phyloP scores from a whole-genome alignment of 2,888 invertebrate species.

The Camptogramma bilineatum region DNA sequence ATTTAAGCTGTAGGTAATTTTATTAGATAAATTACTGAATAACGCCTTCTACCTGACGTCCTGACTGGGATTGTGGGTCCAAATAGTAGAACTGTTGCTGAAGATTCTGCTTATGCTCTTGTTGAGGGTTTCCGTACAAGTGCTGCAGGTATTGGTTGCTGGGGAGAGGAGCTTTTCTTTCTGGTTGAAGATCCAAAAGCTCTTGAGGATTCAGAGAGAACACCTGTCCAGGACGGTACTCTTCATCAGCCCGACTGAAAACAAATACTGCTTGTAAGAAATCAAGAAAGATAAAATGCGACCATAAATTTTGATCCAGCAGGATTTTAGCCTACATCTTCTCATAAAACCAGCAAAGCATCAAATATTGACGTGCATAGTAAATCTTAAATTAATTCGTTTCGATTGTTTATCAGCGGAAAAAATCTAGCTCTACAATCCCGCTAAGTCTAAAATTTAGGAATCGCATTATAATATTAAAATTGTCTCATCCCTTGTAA shows the following conservation, averaged over 20 bases:
- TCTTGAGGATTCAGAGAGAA: constrained; percentile 75
- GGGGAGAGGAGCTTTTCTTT: constrained; percentile 70
- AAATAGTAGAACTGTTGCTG: constrained; percentile 76
- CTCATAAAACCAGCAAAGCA: too few relatives aligned
- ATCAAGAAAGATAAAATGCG: background rate
- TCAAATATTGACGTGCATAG: too few relatives aligned
- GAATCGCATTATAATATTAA: too few relatives aligned
- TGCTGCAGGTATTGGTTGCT: constrained; percentile 71
- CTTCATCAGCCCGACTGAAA: constrained; percentile 66
- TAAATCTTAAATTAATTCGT: too few relatives aligned
- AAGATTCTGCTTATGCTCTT: constrained; percentile 70
- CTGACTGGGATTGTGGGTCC: constrained; percentile 72
- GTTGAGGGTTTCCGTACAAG: constrained; percentile 66
- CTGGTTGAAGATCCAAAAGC: constrained; percentile 74
- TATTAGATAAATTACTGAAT: background rate
- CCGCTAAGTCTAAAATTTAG: too few relatives aligned
- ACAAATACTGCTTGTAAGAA: constrained; percentile 14
- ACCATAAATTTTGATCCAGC: background rate
- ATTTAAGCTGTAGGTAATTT: too few relatives aligned
- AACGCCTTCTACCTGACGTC: constrained; percentile 62
- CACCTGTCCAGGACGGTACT: constrained; percentile 80
- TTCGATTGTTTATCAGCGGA: too few relatives aligned
- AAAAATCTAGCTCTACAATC: too few relatives aligned
- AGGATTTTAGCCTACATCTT: too few relatives aligned
- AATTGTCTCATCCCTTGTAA: too few relatives aligned